Evolutionary conservation across 2,797 vertebrate genomes (phyloP), one percentile per base, ranked within the genome.

Genomic region (Hydrocynus forskahlii): DNA sequence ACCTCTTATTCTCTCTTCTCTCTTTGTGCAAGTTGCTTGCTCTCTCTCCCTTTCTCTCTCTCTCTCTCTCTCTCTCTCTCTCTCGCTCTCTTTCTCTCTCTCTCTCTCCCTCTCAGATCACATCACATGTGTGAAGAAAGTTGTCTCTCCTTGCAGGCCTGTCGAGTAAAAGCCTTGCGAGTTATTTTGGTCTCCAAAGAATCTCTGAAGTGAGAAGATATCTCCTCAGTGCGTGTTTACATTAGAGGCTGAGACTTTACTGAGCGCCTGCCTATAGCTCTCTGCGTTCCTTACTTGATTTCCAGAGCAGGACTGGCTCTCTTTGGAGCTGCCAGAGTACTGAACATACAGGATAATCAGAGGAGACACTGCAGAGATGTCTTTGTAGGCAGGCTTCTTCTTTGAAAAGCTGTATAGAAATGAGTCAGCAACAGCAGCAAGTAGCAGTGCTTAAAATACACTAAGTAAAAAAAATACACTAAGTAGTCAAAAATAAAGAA

Each of bases 161-260:
- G 87, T 82, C 64, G 60, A 87, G 68, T 70, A 79, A 79, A 80
- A 82, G 78, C 80, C 74, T 72, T 79, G 55, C 73, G 70, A 83
- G 80, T 85, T 83, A 85, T 81, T 85, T 83, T 80, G 67, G 75
- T 85, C 83, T 80, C 83, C 74, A 64, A 84, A 80, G 82, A 68
- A 21, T 50, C 75, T 48, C 52, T 52, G 69, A 81, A 76, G 74
- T 70, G 69, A 78, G 68, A 71, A 63, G 14, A 62, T 76, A 76
- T 81, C 85, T 86, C 73, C 72, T 81, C 78, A 68, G 25, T 62
- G 60, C 73, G 70, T 83, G 83, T 87, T 86, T 86, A 81, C 82
- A 82, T 85, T 82, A 85, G 78, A 81, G 81, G 70, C 80, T 75
- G 79, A 78, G 73, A 73, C 83, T 69, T 80, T 81, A 68, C 74